Evolutionary conservation across 2,113 vertebrate genomes (phyloP), one percentile per base, ranked within the genome.

Genomic region (Pyxicephalus adspersus): DNA sequence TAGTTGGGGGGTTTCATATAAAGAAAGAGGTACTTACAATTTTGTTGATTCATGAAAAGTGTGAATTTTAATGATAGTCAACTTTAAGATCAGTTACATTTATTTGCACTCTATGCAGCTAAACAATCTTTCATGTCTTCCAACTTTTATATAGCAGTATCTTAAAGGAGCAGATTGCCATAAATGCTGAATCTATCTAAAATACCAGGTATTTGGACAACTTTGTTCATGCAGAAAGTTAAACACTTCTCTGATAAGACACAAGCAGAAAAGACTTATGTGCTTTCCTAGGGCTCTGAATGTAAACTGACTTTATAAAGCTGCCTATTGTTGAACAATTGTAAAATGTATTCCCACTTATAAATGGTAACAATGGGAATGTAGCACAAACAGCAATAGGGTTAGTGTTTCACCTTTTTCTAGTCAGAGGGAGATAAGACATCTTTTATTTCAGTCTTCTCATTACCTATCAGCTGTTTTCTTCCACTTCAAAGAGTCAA

Each of bases 371-470:
- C 64, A 79, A 73, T 64, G 51, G 45, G 29, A 73, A n/a, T 81
- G 38, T 25, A 25, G 68, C 20, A 73, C 23, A 81, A 58, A 55
- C 60, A 74, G 51, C 45, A n/a, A 38, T 4, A 26, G 34, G 51
- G 73, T 81, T 73, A 74, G 50, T 26, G 18, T 81, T 65, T 81
- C 70, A 8, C 77, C 25, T n/a, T 65, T 18, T 70, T 61, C 60
- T 61, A 51, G 57, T 61, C 66, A 63, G 23, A 64, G 58, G 61
- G 50, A 65, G 79, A 81, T 74, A 73, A 81, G 60, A 57, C 50
- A 82, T 82, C 70, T 82, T 82, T 82, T 66, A 81, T 75, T 82
- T 74, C 80, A 82, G 70, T 82, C 70, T 66, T 82, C 75, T 82
- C 70, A 75, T 82, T 75, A 82, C 34, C 61, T 50, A 75, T 82